Evolutionary conservation across 2,888 invertebrate species (phyloP).

Genomic region (Linnaemya tessellans): DNA sequence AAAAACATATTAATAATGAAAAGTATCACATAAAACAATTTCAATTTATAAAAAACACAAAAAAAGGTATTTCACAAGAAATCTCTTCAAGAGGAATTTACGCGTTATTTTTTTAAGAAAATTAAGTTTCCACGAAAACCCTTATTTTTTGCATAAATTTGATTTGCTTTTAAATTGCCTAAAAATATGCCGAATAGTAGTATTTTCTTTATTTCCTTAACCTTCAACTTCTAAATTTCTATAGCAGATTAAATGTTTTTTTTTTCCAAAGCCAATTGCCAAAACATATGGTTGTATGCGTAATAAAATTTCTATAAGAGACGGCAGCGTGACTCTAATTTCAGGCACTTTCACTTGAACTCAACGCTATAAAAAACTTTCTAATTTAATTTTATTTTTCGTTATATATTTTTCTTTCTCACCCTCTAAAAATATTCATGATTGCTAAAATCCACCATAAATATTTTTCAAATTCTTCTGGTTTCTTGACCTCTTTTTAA

Average conservation of each 20-base stretch:
- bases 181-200: neutral
- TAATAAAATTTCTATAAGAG: neutral
- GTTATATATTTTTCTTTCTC: no score
- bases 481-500: no score
- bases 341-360: neutral
- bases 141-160: neutral
- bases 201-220: neutral
- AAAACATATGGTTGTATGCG: neutral
- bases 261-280: neutral
- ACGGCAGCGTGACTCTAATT: neutral
- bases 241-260: neutral
- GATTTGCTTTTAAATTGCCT: neutral
- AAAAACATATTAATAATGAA: no score
- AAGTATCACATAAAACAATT: no score
- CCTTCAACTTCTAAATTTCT: conserved; percentile 10
- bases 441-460: no score
- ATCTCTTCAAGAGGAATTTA: no score
- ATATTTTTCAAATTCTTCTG: no score
- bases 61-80: no score
- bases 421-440: no score
- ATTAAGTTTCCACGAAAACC: neutral
- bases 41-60: no score
- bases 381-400: no score
- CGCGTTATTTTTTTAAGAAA: neutral
- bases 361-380: no score